A percentile compares a stretch with the other conserved stretches of the same genome.
phyloP scores from a whole-genome alignment of 2,888 invertebrate genomes.

The Diplolepis rosae region DNA sequence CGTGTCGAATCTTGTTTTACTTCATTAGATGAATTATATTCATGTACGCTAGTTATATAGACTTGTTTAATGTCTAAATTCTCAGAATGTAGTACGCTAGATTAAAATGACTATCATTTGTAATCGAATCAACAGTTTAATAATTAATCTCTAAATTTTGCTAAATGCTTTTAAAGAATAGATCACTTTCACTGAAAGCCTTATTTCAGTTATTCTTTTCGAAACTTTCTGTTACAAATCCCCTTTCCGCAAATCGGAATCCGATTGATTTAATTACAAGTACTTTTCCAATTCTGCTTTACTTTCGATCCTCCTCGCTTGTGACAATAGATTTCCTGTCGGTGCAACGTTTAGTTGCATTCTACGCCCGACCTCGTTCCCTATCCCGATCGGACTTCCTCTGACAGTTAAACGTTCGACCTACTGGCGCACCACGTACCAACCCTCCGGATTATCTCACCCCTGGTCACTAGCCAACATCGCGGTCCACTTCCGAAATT shows the following conservation, averaged over 20 bases:
- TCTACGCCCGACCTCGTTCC: slow-evolving; percentile 27
- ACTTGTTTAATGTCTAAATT: slow-evolving; percentile 31
- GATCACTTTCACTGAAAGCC: too few relatives aligned
- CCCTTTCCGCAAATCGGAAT: not conserved
- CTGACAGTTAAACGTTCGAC: slow-evolving; percentile 32
- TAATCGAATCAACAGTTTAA: too few relatives aligned
- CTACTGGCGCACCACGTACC: slow-evolving; percentile 37
- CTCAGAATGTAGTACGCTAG: too few relatives aligned
- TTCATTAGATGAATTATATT: slow-evolving; percentile 45
- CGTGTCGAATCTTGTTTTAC: slow-evolving; percentile 50
- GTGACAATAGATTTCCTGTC: not conserved
- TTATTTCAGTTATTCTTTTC: too few relatives aligned
- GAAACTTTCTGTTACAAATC: too few relatives aligned
- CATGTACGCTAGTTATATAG: slow-evolving; percentile 25
- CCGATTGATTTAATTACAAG: not conserved
- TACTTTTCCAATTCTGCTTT: not conserved
- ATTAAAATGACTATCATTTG: too few relatives aligned
- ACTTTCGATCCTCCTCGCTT: not conserved
- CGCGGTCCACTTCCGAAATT: slow-evolving; percentile 48
- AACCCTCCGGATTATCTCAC: slow-evolving; percentile 55
- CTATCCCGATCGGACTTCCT: slow-evolving; percentile 30
- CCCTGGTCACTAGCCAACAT: slow-evolving; percentile 41
- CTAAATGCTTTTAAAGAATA: not conserved
- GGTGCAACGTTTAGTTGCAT: slow-evolving; percentile 11
- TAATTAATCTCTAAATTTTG: too few relatives aligned